Conservation (phyloP, 2,797 vertebrate genomes). For the Rhincodon typus region DNA sequence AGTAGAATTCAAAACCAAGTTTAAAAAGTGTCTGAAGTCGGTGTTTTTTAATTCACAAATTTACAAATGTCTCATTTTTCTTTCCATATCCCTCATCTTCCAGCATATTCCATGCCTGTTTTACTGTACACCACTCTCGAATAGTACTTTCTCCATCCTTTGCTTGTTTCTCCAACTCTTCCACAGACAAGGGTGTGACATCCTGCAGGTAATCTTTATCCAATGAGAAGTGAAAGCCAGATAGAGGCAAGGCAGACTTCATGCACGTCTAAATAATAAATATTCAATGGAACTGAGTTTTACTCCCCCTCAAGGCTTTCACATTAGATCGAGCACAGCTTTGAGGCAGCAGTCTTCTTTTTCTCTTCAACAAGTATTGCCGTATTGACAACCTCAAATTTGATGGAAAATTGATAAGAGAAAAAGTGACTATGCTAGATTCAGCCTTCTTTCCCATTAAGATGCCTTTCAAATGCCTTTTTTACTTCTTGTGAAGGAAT, state of each 20-base stretch:
- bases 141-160: background rate
- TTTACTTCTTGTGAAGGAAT: conserved; percentile 92
- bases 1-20: conserved; percentile 5
- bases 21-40: background rate
- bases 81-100: background rate
- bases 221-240: background rate
- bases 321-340: background rate
- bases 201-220: background rate
- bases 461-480: background rate
- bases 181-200: background rate
- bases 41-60: conserved; percentile 7
- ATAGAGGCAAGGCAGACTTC: background rate
- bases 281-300: background rate
- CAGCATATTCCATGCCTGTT: background rate
- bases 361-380: too few relatives aligned
- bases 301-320: background rate
- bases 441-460: background rate
- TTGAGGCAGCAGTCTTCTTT: background rate
- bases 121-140: too few relatives aligned
- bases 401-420: too few relatives aligned
- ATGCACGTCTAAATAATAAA: background rate
- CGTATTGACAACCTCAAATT: background rate
- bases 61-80: conserved; percentile 2
- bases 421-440: background rate
- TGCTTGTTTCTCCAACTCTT: background rate